Percentiles rank a stretch among this genome's conserved stretches.
Evolutionary conservation across 2,888 invertebrate genomes (phyloP).

Genomic region (Nomada ferruginata): DNA sequence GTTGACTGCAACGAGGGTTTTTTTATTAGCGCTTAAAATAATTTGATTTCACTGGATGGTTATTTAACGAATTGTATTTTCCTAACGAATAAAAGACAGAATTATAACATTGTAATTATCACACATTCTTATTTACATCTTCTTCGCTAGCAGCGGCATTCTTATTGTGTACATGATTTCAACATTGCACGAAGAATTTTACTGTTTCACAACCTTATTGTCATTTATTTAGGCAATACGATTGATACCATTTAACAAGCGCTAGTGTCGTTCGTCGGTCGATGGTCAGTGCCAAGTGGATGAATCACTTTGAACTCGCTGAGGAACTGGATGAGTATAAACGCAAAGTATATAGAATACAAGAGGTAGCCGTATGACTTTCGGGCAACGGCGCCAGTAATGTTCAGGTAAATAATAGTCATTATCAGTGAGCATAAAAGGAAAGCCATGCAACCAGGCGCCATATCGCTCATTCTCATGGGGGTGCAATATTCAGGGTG

Average conservation of each 20-base stretch:
- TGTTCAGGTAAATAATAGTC: conserved; percentile 84
- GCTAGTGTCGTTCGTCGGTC: conserved; percentile 42
- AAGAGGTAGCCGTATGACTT: conserved; percentile 85
- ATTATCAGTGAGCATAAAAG: conserved; percentile 83
- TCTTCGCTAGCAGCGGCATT: too few species aligned
- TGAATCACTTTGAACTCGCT: conserved; percentile 84
- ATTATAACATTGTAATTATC: too few species aligned
- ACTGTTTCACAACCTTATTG: too few species aligned
- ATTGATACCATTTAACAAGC: not conserved
- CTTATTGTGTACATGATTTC: too few species aligned
- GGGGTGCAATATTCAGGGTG: conserved; percentile 66
- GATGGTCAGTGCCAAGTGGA: conserved; percentile 82
- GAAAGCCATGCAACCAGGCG: conserved; percentile 83
- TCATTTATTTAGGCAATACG: not conserved
- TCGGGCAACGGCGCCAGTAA: conserved; percentile 84
- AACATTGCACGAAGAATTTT: too few species aligned
- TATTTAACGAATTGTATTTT: too few species aligned
- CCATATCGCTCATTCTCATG: conserved; percentile 83
- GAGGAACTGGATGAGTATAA: conserved; percentile 85
- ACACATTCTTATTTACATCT: too few species aligned
- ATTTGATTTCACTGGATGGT: too few species aligned
- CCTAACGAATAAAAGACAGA: too few species aligned
- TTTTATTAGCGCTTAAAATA: too few species aligned
- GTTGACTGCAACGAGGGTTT: too few species aligned
- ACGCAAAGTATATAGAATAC: conserved; percentile 84